phyloP scores from a whole-genome alignment of 2,888 invertebrate genomes.

The Philhelius pedissequus region DNA sequence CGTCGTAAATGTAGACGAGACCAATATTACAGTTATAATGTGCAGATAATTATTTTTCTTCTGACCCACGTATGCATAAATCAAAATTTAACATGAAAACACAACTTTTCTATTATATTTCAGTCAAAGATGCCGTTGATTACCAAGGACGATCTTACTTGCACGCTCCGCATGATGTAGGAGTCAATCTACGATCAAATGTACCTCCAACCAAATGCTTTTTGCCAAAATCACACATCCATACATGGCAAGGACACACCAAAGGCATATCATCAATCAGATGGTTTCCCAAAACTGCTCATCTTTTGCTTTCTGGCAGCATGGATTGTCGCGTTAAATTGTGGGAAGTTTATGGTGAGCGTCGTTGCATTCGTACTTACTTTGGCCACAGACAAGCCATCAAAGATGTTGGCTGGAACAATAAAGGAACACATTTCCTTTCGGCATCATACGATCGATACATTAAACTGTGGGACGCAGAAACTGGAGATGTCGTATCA shows the following conservation, averaged over 20 bases:
- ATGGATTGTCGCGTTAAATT: constrained; percentile 99
- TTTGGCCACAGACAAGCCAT: constrained; percentile 98
- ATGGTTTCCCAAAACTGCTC: constrained; percentile 97
- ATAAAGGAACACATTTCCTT: constrained; percentile 93
- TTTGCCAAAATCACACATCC: constrained; percentile 96
- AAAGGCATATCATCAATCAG: constrained; percentile 97
- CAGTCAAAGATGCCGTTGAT: constrained; percentile 95
- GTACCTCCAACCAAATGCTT: constrained; percentile 97
- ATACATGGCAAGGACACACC: constrained; percentile 98
- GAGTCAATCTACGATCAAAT: constrained; percentile 91
- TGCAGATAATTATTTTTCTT: no score
- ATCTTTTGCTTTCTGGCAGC: constrained; percentile 95
- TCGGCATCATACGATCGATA: constrained; percentile 98
- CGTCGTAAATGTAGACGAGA: no score
- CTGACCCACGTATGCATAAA: no score
- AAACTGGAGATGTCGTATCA: constrained; percentile 92
- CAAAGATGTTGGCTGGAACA: constrained; percentile 96
- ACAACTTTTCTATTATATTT: constrained; percentile 69
- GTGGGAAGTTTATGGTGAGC: constrained; percentile 98
- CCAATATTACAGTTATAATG: no score
- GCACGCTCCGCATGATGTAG: constrained; percentile 94
- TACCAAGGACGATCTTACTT: constrained; percentile 98
- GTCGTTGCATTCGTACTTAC: constrained; percentile 95
- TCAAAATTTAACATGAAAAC: no score
- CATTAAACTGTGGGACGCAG: constrained; percentile 99